phyloP scores from a whole-genome alignment of 2,113 vertebrate species.

The Mixornis gularis region DNA sequence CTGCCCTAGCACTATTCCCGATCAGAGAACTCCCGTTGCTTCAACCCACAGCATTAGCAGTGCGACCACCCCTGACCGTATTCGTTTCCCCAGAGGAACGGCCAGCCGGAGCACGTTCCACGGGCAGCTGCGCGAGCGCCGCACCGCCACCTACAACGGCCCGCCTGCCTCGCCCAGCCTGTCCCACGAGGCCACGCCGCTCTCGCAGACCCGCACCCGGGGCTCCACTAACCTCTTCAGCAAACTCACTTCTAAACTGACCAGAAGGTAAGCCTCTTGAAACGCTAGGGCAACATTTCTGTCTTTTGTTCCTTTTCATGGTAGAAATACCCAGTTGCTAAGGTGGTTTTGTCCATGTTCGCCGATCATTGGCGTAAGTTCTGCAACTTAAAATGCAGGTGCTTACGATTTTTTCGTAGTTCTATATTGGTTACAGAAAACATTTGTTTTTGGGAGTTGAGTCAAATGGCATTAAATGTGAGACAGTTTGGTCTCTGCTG shows the following conservation, averaged over 20 bases:
- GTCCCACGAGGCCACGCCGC: conserved; percentile 87
- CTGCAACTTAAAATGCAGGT: not conserved
- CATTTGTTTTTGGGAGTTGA: not conserved
- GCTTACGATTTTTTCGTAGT: not conserved
- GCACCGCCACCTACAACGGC: conserved; percentile 95
- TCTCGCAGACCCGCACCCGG: conserved; percentile 89
- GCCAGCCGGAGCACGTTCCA: conserved; percentile 97
- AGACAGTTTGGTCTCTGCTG: not conserved
- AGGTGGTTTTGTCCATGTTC: not conserved
- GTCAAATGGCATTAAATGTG: not conserved
- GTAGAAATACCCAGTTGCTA: not conserved
- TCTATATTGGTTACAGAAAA: not conserved
- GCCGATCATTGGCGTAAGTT: not conserved
- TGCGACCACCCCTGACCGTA: conserved; percentile 86
- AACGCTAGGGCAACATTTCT: rapidly evolving
- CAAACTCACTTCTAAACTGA: conserved; percentile 96
- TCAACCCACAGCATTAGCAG: conserved; percentile 95
- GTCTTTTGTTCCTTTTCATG: not conserved
- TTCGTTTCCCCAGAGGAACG: conserved; percentile 91
- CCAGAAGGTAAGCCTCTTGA: conserved; percentile 82
- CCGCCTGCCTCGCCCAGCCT: conserved; percentile 93
- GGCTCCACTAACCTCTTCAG: conserved; percentile 95
- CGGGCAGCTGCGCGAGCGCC: conserved; percentile 89
- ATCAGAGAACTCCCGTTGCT: conserved; percentile 87
- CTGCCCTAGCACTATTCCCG: conserved; percentile 76